These are phyloP conservation scores for Rhinogobio ventralis DNA, from an alignment of 2,797 vertebrate species.

Conservation along the genomic window DNA sequence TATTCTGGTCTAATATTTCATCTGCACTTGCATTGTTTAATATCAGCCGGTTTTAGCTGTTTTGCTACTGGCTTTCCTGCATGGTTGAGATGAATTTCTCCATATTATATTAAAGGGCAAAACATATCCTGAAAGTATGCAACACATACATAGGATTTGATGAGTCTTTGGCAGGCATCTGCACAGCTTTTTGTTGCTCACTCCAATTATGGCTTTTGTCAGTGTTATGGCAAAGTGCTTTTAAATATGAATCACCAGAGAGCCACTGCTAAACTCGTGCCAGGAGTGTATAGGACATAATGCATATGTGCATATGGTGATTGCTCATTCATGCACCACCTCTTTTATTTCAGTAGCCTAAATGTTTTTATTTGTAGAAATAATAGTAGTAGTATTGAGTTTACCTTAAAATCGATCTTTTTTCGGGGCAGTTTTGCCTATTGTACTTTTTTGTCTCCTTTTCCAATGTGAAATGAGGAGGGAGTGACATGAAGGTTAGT, in stretches of 20 bases:
- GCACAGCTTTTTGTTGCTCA: not conserved
- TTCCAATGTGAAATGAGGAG: not conserved
- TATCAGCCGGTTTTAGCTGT: not conserved
- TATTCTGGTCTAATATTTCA: not conserved
- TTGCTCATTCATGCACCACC: not conserved
- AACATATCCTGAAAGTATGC: not conserved
- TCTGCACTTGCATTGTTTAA: not conserved
- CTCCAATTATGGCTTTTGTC: not conserved
- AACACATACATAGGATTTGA: not conserved
- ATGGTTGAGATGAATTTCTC: not conserved
- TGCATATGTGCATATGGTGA: not conserved
- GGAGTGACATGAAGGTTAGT: not conserved
- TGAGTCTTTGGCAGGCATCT: not conserved
- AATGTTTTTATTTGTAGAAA: not conserved
- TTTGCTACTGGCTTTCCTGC: not conserved
- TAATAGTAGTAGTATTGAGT: not conserved
- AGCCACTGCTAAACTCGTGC: not conserved
- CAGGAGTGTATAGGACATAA: not conserved
- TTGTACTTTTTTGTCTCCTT: not conserved
- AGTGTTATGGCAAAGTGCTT: constrained; percentile 9
- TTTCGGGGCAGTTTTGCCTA: not conserved
- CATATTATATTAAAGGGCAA: not conserved
- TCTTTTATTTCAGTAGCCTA: not conserved
- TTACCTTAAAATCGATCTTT: not conserved
- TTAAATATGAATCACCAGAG: constrained; percentile 24